Evolutionary conservation across 1,140 invertebrate species (phyloP).

Genomic region (Euwallacea fornicatus): DNA sequence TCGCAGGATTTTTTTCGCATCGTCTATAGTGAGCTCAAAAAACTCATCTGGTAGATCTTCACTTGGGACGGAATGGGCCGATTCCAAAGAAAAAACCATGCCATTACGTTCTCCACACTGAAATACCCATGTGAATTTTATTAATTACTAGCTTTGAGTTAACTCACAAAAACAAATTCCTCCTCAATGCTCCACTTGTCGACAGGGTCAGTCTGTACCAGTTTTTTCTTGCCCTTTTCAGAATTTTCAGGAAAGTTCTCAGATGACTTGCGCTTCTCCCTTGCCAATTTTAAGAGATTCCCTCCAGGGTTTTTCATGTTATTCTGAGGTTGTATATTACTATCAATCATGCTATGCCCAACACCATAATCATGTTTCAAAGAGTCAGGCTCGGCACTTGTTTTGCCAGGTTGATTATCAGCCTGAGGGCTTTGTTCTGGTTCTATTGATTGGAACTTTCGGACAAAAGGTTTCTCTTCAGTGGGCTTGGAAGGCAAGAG

Average conservation of each 20-base stretch:
- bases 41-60: slow-evolving; percentile 80
- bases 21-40: slow-evolving; percentile 78
- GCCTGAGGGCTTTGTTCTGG: slow-evolving; percentile 12
- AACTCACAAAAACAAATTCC: slow-evolving; percentile 51
- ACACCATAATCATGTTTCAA: slow-evolving; percentile 23
- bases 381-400: neutral
- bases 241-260: slow-evolving; percentile 13
- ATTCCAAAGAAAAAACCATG: slow-evolving; percentile 67
- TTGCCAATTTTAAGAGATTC: slow-evolving; percentile 43
- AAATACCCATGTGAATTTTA: slow-evolving; percentile 2
- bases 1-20: slow-evolving; percentile 70
- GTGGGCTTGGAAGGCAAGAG: slow-evolving; percentile 52
- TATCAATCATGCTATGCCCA: slow-evolving; percentile 11
- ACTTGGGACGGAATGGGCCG: slow-evolving; percentile 55
- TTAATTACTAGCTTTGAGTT: neutral
- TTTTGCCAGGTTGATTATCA: neutral
- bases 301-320: slow-evolving; percentile 34
- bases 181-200: slow-evolving; percentile 42
- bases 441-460: slow-evolving; percentile 43
- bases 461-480: slow-evolving; percentile 49
- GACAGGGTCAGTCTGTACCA: slow-evolving; percentile 29
- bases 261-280: slow-evolving; percentile 40
- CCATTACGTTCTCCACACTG: slow-evolving; percentile 68
- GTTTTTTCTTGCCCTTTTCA: neutral
- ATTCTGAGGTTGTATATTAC: slow-evolving; percentile 20